These are phyloP conservation scores for Luperina testacea DNA, from an alignment of 2,888 invertebrate genomes.

Conservation along the genomic window DNA sequence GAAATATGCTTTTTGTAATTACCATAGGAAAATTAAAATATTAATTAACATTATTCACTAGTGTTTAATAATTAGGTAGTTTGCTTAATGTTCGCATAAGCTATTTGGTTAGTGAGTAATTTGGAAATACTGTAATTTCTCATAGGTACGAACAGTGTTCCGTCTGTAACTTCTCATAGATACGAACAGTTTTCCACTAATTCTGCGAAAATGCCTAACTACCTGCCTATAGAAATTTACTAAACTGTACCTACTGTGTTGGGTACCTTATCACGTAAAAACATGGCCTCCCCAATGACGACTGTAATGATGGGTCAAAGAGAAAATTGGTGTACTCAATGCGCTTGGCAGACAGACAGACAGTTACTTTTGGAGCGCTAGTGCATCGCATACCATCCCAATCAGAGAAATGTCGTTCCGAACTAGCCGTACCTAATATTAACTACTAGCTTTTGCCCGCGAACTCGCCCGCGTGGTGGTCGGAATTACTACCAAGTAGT, in stretches of 20 bases:
- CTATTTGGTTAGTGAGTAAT: neutral
- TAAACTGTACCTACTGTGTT: neutral
- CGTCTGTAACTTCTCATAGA: neutral
- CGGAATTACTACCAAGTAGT: too few relatives aligned
- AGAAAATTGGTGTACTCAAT: neutral
- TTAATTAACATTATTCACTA: neutral
- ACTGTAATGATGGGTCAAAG: neutral
- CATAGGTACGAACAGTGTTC: neutral
- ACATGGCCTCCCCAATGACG: neutral
- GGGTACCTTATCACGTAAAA: neutral
- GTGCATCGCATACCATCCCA: too few relatives aligned
- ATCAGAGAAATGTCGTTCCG: neutral
- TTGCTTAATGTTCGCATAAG: neutral
- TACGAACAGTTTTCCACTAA: neutral
- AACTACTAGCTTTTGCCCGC: neutral
- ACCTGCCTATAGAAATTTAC: too few relatives aligned
- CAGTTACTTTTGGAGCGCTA: neutral
- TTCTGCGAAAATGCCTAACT: neutral
- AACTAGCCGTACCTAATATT: neutral
- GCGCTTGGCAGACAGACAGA: neutral
- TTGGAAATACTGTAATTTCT: constrained; percentile 2
- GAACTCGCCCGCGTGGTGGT: too few relatives aligned
- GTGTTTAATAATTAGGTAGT: neutral
- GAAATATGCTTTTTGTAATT: neutral
- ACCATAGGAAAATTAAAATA: constrained; percentile 4